phyloP scores from a whole-genome alignment of 1,140 invertebrate genomes.

The Centruroides sculpturatus region DNA sequence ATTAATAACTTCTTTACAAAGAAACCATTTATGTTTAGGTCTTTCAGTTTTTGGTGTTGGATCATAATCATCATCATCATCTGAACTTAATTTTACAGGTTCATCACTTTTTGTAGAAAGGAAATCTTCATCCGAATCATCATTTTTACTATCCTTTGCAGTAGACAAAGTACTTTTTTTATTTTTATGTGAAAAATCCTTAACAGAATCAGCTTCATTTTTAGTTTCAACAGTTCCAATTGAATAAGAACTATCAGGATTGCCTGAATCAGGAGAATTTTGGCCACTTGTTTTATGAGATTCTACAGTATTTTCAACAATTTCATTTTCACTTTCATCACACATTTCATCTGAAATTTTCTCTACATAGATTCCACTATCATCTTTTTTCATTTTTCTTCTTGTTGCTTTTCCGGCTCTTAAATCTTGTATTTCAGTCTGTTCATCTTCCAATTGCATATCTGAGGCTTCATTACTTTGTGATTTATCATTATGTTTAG shows the following conservation, averaged over 20 bases:
- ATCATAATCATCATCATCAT: slow-evolving; percentile 23
- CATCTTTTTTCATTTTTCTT: slow-evolving; percentile 25
- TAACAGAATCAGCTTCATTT: background rate
- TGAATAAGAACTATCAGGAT: slow-evolving; percentile 7
- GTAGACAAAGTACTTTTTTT: background rate
- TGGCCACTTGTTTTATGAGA: slow-evolving; percentile 7
- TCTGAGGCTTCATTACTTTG: too few relatives aligned
- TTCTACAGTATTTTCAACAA: slow-evolving; percentile 9
- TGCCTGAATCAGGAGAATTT: slow-evolving; percentile 15
- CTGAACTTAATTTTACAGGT: background rate
- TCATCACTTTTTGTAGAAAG: background rate
- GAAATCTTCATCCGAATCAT: background rate
- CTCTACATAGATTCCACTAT: slow-evolving; percentile 28
- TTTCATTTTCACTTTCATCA: slow-evolving; percentile 19
- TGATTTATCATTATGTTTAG: too few relatives aligned
- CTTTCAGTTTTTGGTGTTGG: slow-evolving; percentile 38
- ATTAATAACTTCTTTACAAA: slow-evolving; percentile 33
- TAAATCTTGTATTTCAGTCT: too few relatives aligned
- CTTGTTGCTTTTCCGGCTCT: background rate
- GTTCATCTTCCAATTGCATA: too few relatives aligned
- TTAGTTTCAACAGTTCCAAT: background rate
- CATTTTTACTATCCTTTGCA: slow-evolving; percentile 6
- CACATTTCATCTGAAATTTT: slow-evolving; percentile 23
- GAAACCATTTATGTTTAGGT: slow-evolving; percentile 51
- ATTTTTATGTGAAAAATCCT: background rate